Evolutionary conservation across 2,888 invertebrate species (phyloP), one percentile per base, ranked within the genome.

Genomic region (Mythimna lalbum): DNA sequence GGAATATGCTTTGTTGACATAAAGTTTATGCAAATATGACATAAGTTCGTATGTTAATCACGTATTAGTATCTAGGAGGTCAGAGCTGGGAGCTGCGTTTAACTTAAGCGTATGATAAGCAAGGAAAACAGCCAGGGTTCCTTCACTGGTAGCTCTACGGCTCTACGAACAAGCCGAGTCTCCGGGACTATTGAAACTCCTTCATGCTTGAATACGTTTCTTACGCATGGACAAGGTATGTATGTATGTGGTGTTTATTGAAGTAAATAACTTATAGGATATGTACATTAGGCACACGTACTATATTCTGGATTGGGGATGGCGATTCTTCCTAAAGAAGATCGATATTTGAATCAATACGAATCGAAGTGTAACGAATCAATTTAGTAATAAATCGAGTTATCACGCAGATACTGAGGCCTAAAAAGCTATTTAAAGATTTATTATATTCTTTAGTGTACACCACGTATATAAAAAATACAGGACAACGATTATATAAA

Each of bases 21-120:
- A 71, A 72, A 78, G 78, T 84, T 82, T 83, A 81, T 83, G 82
- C 76, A 77, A 87, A 87, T 83, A 66, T 76, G 62, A 70, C 67
- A 70, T 69, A 78, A 86, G 67, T 79, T 74, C 31, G 62, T 68
- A 71, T 81, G 74, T 81, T 81, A 78, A 83, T 76, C 70, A 86
- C 72, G 67, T 83, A 79, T 79, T 81, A 76, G 81, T 69, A 75
- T 74, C 62, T 52, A 33, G 62, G 76, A 74, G 76, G 80, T 73
- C 74, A 79, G 60, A 71, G 36, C 52, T 36, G 33, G 39, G 23
- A 56, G 31, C 21, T 61, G 27, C 59, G 61, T 65, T 63, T 59
- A 61, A 60, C 39, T 67, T 43, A 14, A 68, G 77, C 43, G 43
- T 56, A 57, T 57, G 49, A 75, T 66, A 72, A 67, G 33, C 57